Base-by-base conservation (phyloP, 2,888 invertebrate genomes). In the Asteroscopus sphinx region DNA sequence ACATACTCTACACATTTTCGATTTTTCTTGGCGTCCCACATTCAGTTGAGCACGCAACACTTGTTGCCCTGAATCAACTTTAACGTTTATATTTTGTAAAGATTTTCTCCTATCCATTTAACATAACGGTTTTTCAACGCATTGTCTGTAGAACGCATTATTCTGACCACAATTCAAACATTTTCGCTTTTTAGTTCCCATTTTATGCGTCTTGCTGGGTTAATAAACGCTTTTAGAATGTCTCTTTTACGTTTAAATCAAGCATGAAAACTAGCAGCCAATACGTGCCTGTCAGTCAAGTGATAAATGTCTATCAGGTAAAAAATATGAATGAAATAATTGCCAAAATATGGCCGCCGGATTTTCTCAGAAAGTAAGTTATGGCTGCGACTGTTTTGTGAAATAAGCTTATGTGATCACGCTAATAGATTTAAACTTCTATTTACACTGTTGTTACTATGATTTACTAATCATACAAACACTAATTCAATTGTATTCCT, bases 131-230 rank as follows among this genome's bases (percentile, higher is more conserved):
- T 79, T 77, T 77, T 81, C 76, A 76, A 77, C 72, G 75, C 71
- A 85, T 86, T 85, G 80, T 82, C 79, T 74, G 68, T 55, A 57
- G 57, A 73, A 73, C 69, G 73, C 77, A 79, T 81, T 81, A 79
- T 73, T 69, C 73, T 79, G 76, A 77, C 76, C 68, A 74, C 76
- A 81, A 82, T 81, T 76, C 73, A 59, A 77, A 76, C 73, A 76
- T 81, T 81, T 80, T 69, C 77, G 75, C 78, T 81, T 81, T 56
- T 68, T 66, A 75, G 80, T 81, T 79, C 76, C 77, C 65, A 67
- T 67, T 68, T 78, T 72, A 67, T 77, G 71, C 65, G 71, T 80
- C 78, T 76, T 70, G 73, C 71, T 70, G 60, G 68, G 73, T 69
- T 76, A 77, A 74, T 76, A 69, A 74, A 75, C 56, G 63, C 52